A percentile compares a stretch with the other conserved stretches of the same genome.
phyloP scores from a whole-genome alignment of 2,113 vertebrate species.

The Brevimyrus niger region DNA sequence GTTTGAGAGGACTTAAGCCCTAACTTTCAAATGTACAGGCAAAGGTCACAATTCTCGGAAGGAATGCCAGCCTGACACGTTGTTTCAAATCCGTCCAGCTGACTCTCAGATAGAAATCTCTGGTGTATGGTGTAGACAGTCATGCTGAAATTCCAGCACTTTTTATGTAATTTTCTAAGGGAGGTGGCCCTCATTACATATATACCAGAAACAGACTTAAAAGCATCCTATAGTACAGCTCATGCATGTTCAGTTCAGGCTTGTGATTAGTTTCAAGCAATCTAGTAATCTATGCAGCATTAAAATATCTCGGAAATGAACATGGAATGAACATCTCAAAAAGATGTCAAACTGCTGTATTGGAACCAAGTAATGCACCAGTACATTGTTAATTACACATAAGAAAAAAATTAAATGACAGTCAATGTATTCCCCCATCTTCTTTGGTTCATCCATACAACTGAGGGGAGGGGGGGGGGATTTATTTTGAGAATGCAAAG shows the following conservation, averaged over 20 bases:
- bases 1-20: not conserved
- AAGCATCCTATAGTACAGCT: not conserved
- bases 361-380: not conserved
- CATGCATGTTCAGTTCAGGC: not conserved
- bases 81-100: not conserved
- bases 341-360: not conserved
- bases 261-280: not conserved
- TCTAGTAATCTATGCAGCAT: not conserved
- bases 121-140: not conserved
- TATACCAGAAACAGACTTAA: not conserved
- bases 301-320: not conserved
- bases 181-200: not conserved
- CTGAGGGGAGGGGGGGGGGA: not conserved
- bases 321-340: not conserved
- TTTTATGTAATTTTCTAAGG: not conserved
- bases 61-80: not conserved
- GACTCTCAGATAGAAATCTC: not conserved
- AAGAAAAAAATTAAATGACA: not conserved
- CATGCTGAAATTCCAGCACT: not conserved
- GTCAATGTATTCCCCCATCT: not conserved
- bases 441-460: not conserved
- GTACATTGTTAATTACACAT: not conserved
- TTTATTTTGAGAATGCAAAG: not conserved
- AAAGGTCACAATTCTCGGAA: not conserved
- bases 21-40: not conserved